Evolutionary conservation across 1,140 invertebrate genomes (phyloP), one percentile per base, ranked within the genome.

Genomic region (Listronotus bonariensis): DNA sequence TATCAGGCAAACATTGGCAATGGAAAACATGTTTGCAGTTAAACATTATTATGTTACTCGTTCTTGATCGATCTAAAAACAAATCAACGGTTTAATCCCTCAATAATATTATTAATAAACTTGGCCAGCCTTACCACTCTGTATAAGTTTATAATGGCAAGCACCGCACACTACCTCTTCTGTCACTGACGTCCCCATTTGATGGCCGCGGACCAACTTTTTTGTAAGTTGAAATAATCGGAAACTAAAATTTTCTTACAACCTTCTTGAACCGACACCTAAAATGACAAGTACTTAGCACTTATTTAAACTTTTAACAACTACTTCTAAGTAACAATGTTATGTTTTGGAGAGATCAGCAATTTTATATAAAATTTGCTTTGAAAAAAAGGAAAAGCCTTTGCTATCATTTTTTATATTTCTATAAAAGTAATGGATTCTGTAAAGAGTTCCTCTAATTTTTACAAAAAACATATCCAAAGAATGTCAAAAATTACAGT

Each of bases 21-120:
- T 98, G 95, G 78, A 95, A 97, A 0, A 87, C 85, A 81, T 98
- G 95, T 66, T 88, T 88, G 76, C 95, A 98, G 75, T 92, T 91
- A 77, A 95, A 98, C 42, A 93, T 84, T 61, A 89, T 81, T 67
- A 95, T 79, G 78, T 75, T 71, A 81, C 43, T 53, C 31, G 66
- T 59, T 63, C 70, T 52, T 34, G 60, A 67, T 52, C 65, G 52
- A 64, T 69, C 72, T 70, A 57, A 51, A 71, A 72, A 54, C 11
- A 26, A 12, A 45, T 26, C 2, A 26, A 26, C 32, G 59, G 0
- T 8, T 15, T 3, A n/a, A 12, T 34, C 43, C 0, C 2, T 20
- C 31, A 9, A 18, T 34, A 51, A 63, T 65, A 31, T 62, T 63
- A 48, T 42, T 58, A 72, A 64, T 67, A 76, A 87, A 86, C 89